Base-by-base conservation (phyloP, 2,797 vertebrate genomes). In the Myioborus miniatus region DNA sequence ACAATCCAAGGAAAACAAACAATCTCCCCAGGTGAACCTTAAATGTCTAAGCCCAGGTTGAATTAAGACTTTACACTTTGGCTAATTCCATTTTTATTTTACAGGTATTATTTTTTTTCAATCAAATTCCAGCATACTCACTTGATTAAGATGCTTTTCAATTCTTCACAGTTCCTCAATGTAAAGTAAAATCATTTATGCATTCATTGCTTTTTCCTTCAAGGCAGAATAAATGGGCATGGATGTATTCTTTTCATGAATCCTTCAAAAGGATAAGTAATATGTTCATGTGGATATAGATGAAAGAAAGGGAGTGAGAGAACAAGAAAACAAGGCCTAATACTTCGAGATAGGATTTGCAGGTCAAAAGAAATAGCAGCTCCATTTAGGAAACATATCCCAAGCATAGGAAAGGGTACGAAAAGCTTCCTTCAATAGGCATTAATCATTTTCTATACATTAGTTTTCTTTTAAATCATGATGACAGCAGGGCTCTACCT, bases 121-220 rank as follows among this genome's bases (percentile, higher is more conserved):
- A 36, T 69, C 67, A 68, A 85, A 77, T 83, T 80, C 53, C 60
- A 85, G n/a, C 9, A 8, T 22, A 46, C 9, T 83, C 39, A 24
- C 29, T 89, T 83, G 64, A 20, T 39, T 39, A 39, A 27, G 36
- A 82, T 11, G 2, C 70, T 94, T 94, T 89, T 85, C 49, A 67
- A 30, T 84, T 80, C 72, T 93, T 91, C 59, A 78, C 39, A 69
- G n/a, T 50, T 47, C 39, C 43, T 80, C 2, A 0, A 69, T 12
- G 12, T 65, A 83, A 29, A 77, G 78, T 68, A 95, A 89, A 30
- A 71, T 71, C 37, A 71, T 85, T 92, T 91, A 91, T 69, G 62
- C 50, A 93, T 92, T 92, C 75, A 94, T 39, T 83, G 75, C 39
- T 91, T 96, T 92, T 85, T 81, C 50, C 84, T 89, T 62, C 50